A percentile compares a stretch with the other conserved stretches of the same genome.
Evolutionary conservation across 2,888 invertebrate genomes (phyloP).

Genomic region (Hymenopus coronatus): DNA sequence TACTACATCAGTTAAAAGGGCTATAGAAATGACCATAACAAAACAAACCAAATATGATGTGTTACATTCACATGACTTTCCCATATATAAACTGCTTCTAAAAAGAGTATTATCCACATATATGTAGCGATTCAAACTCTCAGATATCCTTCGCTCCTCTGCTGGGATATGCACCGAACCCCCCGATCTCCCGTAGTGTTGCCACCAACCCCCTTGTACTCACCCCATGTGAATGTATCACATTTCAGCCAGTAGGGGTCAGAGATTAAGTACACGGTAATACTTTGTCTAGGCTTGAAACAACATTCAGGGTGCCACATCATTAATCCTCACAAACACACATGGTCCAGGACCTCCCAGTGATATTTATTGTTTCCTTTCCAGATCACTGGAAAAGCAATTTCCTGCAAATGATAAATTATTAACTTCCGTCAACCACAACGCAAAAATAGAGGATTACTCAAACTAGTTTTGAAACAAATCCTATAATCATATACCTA

Average conservation of each 20-base stretch:
- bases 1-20: no score
- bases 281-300: neutral
- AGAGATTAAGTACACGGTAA: neutral
- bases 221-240: neutral
- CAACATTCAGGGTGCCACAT: neutral
- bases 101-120: no score
- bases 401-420: neutral
- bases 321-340: neutral
- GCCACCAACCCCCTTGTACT: neutral
- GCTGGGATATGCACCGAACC: neutral
- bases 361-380: neutral
- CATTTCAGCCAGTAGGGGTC: neutral
- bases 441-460: neutral
- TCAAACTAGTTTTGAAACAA: no score
- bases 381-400: neutral
- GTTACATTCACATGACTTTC: no score
- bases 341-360: neutral
- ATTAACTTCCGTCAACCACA: neutral
- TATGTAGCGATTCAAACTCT: no score
- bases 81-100: no score
- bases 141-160: neutral
- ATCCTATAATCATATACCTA: no score
- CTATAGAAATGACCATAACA: no score
- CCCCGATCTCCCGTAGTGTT: neutral
- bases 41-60: no score